phyloP scores from a whole-genome alignment of 2,797 vertebrate genomes.

The Falco concolor region DNA sequence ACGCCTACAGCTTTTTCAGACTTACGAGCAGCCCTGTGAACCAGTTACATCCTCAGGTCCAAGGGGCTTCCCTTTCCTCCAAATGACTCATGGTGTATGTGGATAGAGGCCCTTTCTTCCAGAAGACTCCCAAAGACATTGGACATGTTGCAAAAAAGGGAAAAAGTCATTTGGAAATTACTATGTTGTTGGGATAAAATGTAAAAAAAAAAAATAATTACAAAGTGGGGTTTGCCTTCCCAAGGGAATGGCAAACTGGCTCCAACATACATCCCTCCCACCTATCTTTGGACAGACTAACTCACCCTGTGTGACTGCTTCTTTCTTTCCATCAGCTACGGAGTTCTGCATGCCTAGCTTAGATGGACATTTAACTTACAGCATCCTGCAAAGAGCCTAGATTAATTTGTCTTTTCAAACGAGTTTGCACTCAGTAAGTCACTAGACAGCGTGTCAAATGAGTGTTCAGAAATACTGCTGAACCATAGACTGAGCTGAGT shows the following conservation, averaged over 20 bases:
- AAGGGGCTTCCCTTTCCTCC: conserved; percentile 1
- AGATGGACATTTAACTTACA: background rate
- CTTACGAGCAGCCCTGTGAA: background rate
- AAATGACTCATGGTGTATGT: background rate
- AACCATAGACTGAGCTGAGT: background rate
- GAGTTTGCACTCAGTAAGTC: background rate
- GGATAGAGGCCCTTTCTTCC: background rate
- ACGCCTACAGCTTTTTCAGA: background rate
- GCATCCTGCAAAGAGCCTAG: too few species aligned
- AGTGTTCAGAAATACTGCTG: background rate
- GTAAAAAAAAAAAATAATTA: background rate
- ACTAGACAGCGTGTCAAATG: background rate
- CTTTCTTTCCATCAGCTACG: background rate
- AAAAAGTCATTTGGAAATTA: background rate
- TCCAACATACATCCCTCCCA: background rate
- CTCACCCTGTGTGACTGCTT: background rate
- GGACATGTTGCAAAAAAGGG: background rate
- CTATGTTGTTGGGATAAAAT: background rate
- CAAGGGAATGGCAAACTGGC: background rate
- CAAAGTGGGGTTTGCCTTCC: background rate
- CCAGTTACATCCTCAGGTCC: background rate
- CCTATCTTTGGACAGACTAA: background rate
- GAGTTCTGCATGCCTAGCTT: background rate
- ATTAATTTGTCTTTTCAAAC: background rate
- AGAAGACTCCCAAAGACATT: background rate